Evolutionary conservation across 2,888 invertebrate species (phyloP).

Genomic region (Rhagium mordax): DNA sequence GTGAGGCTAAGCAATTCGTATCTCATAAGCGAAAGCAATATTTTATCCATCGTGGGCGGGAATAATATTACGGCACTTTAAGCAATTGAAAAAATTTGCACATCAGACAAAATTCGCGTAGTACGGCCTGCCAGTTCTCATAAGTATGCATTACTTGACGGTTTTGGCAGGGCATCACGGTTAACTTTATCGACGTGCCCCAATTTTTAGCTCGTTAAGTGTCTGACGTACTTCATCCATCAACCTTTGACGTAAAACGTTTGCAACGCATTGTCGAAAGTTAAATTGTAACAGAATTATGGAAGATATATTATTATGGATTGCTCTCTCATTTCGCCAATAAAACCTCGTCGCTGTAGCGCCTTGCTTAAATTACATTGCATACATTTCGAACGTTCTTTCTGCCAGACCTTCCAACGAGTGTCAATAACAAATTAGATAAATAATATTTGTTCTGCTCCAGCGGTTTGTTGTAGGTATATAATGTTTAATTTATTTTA

Average conservation of each 20-base stretch:
- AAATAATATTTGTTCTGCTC: background rate
- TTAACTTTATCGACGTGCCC: slow-evolving; percentile 4
- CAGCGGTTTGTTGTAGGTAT: background rate
- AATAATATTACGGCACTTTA: background rate
- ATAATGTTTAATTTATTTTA: background rate
- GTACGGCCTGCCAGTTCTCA: background rate
- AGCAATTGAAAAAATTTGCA: background rate
- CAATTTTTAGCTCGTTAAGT: background rate
- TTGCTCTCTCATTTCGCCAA: background rate
- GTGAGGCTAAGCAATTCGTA: background rate
- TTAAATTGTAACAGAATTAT: background rate
- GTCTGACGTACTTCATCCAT: background rate
- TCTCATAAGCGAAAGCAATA: background rate
- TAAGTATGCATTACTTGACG: background rate
- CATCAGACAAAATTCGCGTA: background rate
- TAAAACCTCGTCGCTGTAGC: too few species aligned
- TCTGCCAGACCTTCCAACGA: too few species aligned
- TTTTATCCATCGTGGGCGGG: background rate
- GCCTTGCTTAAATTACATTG: too few species aligned
- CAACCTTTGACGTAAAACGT: background rate
- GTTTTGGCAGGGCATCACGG: background rate
- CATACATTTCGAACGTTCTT: too few species aligned
- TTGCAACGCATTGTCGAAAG: background rate
- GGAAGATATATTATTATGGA: too few species aligned
- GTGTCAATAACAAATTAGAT: too few species aligned